Conservation (phyloP, 2,888 invertebrate species). For the Corbicula japonica region DNA sequence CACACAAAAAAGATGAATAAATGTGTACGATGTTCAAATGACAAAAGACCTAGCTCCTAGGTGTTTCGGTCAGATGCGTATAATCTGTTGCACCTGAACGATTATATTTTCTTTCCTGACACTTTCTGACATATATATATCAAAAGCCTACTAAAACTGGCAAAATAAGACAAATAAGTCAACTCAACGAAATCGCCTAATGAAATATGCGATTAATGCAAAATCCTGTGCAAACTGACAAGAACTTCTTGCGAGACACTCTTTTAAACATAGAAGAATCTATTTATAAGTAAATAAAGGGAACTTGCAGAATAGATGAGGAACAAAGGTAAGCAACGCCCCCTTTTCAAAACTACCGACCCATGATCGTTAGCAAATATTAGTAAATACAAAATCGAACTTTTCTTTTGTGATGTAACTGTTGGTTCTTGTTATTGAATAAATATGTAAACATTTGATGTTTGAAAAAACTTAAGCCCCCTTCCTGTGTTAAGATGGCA, state of each 20-base stretch:
- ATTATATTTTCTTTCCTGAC: slow-evolving; percentile 50
- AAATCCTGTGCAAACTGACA: slow-evolving; percentile 7
- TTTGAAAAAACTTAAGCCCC: slow-evolving; percentile 69
- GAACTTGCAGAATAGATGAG: slow-evolving; percentile 27
- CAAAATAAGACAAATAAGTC: slow-evolving; percentile 30
- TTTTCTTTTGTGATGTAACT: slow-evolving; percentile 70
- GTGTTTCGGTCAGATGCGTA: slow-evolving; percentile 58
- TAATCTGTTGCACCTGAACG: slow-evolving; percentile 53
- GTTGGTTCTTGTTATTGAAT: slow-evolving; percentile 70
- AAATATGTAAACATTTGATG: slow-evolving; percentile 73
- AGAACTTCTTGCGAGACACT: too few relatives aligned
- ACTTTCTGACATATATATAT: slow-evolving; percentile 43
- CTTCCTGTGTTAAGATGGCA: slow-evolving; percentile 49
- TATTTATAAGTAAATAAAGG: slow-evolving; percentile 27
- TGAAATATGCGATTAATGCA: slow-evolving; percentile 13
- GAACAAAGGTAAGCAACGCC: slow-evolving; percentile 45
- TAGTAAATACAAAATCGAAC: slow-evolving; percentile 62
- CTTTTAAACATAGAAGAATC: slow-evolving; percentile 28
- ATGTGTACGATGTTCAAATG: slow-evolving; percentile 24
- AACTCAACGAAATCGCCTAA: too few relatives aligned
- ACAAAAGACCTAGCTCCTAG: slow-evolving; percentile 32
- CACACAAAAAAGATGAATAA: slow-evolving; percentile 56
- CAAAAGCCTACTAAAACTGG: slow-evolving; percentile 28
- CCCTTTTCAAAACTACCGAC: slow-evolving; percentile 37
- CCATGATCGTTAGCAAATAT: slow-evolving; percentile 54